Base-by-base conservation (phyloP, 2,113 vertebrate genomes). In the Lipophrys pholis region DNA sequence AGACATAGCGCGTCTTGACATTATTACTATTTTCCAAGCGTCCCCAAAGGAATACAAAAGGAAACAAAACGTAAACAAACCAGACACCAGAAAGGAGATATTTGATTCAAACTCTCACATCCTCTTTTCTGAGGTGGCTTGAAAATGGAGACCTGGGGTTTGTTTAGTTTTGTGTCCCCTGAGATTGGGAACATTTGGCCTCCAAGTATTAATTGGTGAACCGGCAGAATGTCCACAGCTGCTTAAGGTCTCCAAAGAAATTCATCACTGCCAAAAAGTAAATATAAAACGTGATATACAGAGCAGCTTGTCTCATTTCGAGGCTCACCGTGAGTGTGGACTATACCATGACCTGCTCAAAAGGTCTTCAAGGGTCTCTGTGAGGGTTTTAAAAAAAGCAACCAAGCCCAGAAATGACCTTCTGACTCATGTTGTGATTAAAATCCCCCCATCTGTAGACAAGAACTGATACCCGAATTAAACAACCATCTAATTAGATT, bases 81-180 rank as follows among this genome's bases (percentile, higher is more conserved):
- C 38, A 84, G 86, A 84, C 89, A 88, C 87, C 75, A 90, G 85
- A 90, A 83, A 87, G 74, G 82, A 83, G 78, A 85, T 78, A 87
- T 90, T 89, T 85, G 76, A 90, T 89, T 91, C 82, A 88, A 90
- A 89, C 80, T 83, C 85, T 89, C 87, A 86, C 86, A 83, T 87
- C 69, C 73, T 87, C 72, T 85, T 85, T 67, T 81, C 78, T 65
- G 35, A 78, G 71, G 73, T 73, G 82, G 73, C 89, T 90, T 87
- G 88, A 89, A 91, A 91, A 78, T 83, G 59, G 82, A 92, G 92
- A 91, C 84, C 90, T 86, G 60, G 73, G 56, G 42, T 87, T 89
- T 90, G 88, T 91, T 92, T 93, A 75, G 70, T 61, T 87, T 90
- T 75, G 76, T 45, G 38, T 87, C 82, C 78, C 70, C 51, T 67